Evolutionary conservation across 2,888 invertebrate species (phyloP).

Genomic region (Atrina japonica): DNA sequence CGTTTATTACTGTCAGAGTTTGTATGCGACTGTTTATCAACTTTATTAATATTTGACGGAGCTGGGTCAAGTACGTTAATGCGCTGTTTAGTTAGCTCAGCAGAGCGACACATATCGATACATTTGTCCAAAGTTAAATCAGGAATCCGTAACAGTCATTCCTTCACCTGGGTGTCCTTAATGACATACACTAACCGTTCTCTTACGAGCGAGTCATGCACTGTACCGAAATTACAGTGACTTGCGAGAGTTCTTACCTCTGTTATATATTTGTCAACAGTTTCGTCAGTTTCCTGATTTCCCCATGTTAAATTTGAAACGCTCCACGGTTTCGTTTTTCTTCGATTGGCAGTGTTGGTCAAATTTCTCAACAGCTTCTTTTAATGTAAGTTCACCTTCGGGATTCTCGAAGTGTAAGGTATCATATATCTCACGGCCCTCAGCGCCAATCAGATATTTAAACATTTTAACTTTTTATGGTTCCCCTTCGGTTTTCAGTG

Average conservation of each 20-base stretch:
- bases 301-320: too few species aligned
- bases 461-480: too few species aligned
- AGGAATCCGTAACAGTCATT: conserved; percentile 7
- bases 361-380: not conserved
- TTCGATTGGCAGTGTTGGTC: conserved; percentile 1
- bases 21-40: not conserved
- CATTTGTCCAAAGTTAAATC: conserved; percentile 13
- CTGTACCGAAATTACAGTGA: conserved; percentile 7
- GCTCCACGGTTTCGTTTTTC: too few species aligned
- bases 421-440: too few species aligned
- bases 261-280: not conserved
- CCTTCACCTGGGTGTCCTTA: not conserved
- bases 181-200: conserved; percentile 22
- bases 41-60: not conserved
- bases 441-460: too few species aligned
- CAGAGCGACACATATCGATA: conserved; percentile 13
- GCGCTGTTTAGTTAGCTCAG: conserved; percentile 11
- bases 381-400: not conserved
- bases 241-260: conserved; percentile 10
- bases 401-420: not conserved
- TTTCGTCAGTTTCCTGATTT: too few species aligned
- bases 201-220: conserved; percentile 11
- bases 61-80: conserved; percentile 1
- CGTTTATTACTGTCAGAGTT: not conserved
- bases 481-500: too few species aligned